Percentiles rank a stretch among this genome's conserved stretches.
These are phyloP conservation scores for Diploscapter pachys DNA, from an alignment of 1,140 invertebrate species.

Conservation along the genomic window DNA sequence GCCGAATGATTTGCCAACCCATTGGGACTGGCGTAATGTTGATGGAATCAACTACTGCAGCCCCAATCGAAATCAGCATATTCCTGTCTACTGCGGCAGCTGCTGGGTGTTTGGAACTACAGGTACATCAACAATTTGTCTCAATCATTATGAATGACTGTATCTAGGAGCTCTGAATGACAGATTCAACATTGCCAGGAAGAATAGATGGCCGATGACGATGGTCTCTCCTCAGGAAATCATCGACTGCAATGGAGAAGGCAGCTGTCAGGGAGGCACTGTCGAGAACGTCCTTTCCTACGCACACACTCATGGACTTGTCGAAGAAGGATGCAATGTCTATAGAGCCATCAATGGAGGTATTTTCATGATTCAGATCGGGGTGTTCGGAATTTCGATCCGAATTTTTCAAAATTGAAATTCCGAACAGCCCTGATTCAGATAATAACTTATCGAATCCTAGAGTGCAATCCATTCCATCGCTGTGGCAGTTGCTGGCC, in stretches of 20 bases:
- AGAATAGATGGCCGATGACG: conserved; percentile 58
- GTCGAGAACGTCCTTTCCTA: conserved; percentile 61
- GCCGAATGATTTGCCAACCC: conserved; percentile 53
- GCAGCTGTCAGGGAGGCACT: conserved; percentile 62
- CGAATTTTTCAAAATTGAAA: no score
- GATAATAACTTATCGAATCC: conserved; percentile 10
- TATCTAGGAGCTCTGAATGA: conserved; percentile 54
- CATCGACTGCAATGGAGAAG: conserved; percentile 62
- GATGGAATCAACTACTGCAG: conserved; percentile 62
- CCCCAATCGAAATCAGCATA: conserved; percentile 62
- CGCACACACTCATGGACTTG: conserved; percentile 62
- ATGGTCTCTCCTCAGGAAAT: conserved; percentile 53
- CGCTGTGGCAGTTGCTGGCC: conserved; percentile 63
- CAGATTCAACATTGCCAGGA: conserved; percentile 57
- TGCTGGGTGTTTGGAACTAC: conserved; percentile 59
- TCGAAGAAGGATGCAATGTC: conserved; percentile 65
- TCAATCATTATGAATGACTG: neutral
- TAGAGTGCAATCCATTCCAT: conserved; percentile 62
- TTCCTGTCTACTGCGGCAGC: conserved; percentile 56
- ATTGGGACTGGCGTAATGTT: conserved; percentile 63
- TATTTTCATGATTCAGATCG: conserved; percentile 6
- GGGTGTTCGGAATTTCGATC: no score
- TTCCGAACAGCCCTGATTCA: neutral
- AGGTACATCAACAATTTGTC: conserved; percentile 52
- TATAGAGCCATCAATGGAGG: conserved; percentile 65